Evolutionary conservation across 2,113 vertebrate genomes (phyloP).

Genomic region (Oxyruncus cristatus): DNA sequence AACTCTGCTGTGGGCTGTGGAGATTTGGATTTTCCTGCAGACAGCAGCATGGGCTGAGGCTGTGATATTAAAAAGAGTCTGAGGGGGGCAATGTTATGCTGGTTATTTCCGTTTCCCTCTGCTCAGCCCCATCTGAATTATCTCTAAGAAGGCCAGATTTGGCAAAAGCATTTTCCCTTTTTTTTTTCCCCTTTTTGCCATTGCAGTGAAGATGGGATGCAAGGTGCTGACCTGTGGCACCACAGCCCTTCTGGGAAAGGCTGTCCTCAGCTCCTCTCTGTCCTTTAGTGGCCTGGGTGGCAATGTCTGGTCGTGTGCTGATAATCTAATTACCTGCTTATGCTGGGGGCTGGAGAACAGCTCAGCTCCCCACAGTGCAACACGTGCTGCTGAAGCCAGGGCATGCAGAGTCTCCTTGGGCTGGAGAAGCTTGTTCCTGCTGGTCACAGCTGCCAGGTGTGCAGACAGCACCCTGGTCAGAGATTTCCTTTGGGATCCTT

Average conservation of each 20-base stretch:
- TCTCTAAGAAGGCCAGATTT: background rate
- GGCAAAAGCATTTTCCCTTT: background rate
- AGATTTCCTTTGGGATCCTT: background rate
- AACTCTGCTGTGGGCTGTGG: background rate
- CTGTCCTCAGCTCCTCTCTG: background rate
- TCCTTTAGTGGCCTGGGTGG: background rate
- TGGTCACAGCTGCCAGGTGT: background rate
- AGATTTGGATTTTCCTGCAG: fast-evolving
- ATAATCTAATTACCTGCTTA: constrained; percentile 51
- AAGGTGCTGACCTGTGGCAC: background rate
- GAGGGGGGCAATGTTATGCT: constrained; percentile 24
- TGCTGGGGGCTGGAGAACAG: background rate
- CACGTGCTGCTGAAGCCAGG: background rate
- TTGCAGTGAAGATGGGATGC: background rate
- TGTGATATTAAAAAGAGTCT: background rate
- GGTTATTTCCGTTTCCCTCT: background rate
- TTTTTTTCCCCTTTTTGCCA: background rate
- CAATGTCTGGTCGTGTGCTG: background rate
- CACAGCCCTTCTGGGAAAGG: background rate
- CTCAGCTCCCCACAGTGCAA: background rate
- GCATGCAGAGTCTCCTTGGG: background rate
- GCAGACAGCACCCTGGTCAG: background rate
- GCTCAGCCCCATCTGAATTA: background rate
- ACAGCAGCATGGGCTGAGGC: background rate
- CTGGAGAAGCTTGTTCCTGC: background rate